Evolutionary conservation across 2,113 vertebrate species (phyloP), one percentile per base, ranked within the genome.

Genomic region (Hassar affinis): DNA sequence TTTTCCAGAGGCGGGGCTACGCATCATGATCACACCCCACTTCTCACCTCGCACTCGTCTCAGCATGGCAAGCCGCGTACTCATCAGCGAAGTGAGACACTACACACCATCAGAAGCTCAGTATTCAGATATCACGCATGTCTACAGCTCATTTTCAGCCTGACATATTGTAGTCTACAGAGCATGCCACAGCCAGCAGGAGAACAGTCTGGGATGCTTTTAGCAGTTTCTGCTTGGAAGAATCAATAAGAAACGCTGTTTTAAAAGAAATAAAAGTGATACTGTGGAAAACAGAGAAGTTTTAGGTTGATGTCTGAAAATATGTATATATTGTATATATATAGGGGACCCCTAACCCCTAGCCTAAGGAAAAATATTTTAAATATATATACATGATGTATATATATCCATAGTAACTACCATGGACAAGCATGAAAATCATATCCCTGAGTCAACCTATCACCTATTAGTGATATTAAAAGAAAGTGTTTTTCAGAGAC

Each of bases 21-120:
- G 94, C 0, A 88, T 95, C 81, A 95, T 95, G 94, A 95, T 95
- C 86, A 94, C 93, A 0, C 93, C 93, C 0, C 94, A 95, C 89
- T 95, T 95, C 90, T 93, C 93, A 30, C 94, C 94, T 1, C 92
- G 94, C 68, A 95, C 94, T 51, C 91, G 94, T 47, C 94, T 95
- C 84, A 89, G 91, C 87, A 95, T 95, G 94, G 94, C 94, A 0
- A 92, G 93, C 71, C 93, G 94, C 27, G 84, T 95, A 90, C 87
- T 95, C 88, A 95, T 95, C 91, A 95, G 94, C 6, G 94, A 95
- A 93, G 94, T 95, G 87, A 25, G 76, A 59, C 4, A 42, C 18
- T 66, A 27, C 30, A 77, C 69, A 6, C 52, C 30, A 52, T 75
- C 45, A 27, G 47, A 20, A n/a, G 30, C 72, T 10, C 72, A 11